These are phyloP conservation scores for Deroptyus accipitrinus DNA, from an alignment of 2,113 vertebrate genomes.

Conservation along the genomic window DNA sequence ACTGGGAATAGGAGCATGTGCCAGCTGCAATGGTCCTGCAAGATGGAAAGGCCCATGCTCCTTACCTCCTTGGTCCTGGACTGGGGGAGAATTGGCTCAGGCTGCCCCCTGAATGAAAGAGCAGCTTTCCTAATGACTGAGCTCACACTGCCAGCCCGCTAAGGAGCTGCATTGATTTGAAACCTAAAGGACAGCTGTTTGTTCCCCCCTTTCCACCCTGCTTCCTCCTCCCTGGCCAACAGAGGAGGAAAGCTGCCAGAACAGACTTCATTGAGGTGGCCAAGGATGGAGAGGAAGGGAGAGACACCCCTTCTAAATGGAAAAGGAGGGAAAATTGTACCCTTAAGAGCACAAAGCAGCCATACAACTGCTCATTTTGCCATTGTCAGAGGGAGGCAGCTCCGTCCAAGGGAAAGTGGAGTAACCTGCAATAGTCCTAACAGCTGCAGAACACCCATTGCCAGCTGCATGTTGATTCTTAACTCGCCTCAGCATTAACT, in stretches of 20 bases:
- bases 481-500: neutral
- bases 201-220: neutral
- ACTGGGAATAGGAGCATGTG: neutral
- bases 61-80: neutral
- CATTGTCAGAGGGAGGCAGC: slow-evolving; percentile 10
- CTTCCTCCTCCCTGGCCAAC: slow-evolving; percentile 11
- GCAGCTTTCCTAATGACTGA: neutral
- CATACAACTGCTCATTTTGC: neutral
- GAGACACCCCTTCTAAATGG: neutral
- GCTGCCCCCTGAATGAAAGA: neutral
- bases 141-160: neutral
- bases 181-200: slow-evolving; percentile 44
- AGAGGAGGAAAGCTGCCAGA: neutral
- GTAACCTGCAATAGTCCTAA: slow-evolving; percentile 4
- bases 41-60: neutral
- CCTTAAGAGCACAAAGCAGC: neutral
- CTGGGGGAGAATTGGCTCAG: neutral
- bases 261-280: neutral
- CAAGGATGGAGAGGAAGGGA: neutral
- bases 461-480: neutral
- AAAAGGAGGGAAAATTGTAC: neutral
- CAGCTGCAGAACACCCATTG: neutral
- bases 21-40: neutral
- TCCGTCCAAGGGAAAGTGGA: neutral
- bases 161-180: slow-evolving; percentile 6